Conservation (phyloP, 2,888 invertebrate species). For the Catonia carolina region DNA sequence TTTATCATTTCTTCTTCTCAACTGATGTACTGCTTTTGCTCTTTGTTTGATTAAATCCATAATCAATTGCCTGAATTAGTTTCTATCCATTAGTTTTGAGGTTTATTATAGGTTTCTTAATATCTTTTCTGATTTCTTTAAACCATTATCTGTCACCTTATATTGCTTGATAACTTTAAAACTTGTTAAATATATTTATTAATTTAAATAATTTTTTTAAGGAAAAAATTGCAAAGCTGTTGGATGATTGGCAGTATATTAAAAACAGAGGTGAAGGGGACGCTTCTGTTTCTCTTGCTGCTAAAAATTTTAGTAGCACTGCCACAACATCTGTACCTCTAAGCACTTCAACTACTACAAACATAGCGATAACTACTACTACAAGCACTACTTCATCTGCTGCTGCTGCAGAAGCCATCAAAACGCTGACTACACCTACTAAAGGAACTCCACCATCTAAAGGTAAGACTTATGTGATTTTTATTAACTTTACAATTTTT, state of each 20-base stretch:
- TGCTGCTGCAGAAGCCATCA: constrained; percentile 24
- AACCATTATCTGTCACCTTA: no score
- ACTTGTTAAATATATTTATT: neutral
- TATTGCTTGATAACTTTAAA: no score
- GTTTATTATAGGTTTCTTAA: no score
- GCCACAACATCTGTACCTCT: no score
- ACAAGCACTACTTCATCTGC: constrained; percentile 17
- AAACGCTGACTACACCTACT: constrained; percentile 21
- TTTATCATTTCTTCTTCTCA: no score
- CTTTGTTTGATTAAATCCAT: no score
- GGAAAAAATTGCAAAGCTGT: constrained; percentile 49
- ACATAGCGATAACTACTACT: neutral
- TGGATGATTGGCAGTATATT: constrained; percentile 49
- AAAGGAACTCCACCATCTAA: constrained; percentile 17
- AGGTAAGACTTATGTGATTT: constrained; percentile 15
- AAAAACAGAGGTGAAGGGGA: constrained; percentile 40
- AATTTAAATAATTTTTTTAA: constrained; percentile 31
- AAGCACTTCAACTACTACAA: neutral
- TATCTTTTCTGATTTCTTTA: no score
- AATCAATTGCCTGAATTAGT: no score
- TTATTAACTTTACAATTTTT: neutral
- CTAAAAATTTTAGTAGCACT: neutral
- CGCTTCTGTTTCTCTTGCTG: neutral
- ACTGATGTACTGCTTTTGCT: no score
- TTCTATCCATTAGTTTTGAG: no score